A percentile compares a stretch with the other conserved stretches of the same genome.
Conservation (phyloP, 2,113 vertebrate genomes). For the Neodontobutis hainanensis region DNA sequence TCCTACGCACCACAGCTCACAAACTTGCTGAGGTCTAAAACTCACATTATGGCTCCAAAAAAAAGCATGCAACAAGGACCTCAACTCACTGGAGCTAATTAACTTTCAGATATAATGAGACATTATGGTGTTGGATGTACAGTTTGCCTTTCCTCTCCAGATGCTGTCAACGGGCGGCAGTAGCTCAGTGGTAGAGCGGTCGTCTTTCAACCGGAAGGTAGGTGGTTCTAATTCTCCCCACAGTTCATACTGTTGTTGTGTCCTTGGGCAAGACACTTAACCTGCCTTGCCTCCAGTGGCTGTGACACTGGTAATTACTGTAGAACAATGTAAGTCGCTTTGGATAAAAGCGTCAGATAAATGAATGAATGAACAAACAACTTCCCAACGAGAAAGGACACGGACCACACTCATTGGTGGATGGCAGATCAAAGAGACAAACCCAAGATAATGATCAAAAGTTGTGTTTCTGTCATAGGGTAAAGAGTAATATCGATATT, state of each 20-base stretch:
- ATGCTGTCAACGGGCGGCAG: constrained; percentile 29
- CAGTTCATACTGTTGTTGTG: too few relatives aligned
- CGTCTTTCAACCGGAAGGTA: too few relatives aligned
- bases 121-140: constrained; percentile 62
- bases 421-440: neutral
- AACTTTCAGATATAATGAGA: constrained; percentile 67
- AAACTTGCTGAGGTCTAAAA: constrained; percentile 79
- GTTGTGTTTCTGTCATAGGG: too few relatives aligned
- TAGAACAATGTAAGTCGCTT: too few relatives aligned
- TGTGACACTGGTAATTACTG: too few relatives aligned
- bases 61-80: constrained; percentile 66
- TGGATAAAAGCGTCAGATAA: too few relatives aligned
- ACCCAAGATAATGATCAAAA: neutral
- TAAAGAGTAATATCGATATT: too few relatives aligned
- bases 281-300: too few relatives aligned
- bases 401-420: constrained; percentile 24
- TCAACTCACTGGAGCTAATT: constrained; percentile 71
- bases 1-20: constrained; percentile 65
- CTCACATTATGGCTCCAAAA: constrained; percentile 60
- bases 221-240: too few relatives aligned
- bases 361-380: constrained; percentile 29
- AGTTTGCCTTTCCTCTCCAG: constrained; percentile 46
- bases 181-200: too few relatives aligned
- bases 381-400: constrained; percentile 30
- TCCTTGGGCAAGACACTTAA: too few relatives aligned